Evolutionary conservation across 2,113 vertebrate species (phyloP).

Genomic region (Pteropus alecto): DNA sequence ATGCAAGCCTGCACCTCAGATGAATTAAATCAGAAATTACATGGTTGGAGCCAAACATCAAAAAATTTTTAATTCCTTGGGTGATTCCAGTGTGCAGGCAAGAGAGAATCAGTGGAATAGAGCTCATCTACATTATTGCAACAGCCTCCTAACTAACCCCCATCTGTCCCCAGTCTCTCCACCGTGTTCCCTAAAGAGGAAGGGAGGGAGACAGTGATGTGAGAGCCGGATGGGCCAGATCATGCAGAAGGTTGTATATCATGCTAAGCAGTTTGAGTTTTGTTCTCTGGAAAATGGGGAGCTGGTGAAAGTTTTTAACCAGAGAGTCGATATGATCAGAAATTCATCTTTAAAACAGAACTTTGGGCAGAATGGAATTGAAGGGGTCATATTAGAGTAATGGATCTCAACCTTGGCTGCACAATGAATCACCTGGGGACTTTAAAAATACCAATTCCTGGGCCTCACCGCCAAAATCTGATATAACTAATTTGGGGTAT

Average conservation of each 20-base stretch:
- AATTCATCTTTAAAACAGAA: neutral
- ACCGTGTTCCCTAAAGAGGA: neutral
- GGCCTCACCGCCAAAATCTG: neutral
- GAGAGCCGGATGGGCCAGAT: neutral
- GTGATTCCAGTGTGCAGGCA: neutral
- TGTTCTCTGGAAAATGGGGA: neutral
- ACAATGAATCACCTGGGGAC: neutral
- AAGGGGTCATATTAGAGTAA: neutral
- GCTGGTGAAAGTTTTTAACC: neutral
- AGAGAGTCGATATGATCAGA: neutral
- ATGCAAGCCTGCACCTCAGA: neutral
- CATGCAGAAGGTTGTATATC: neutral
- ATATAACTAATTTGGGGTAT: neutral
- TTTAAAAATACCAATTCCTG: neutral
- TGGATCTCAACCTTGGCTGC: neutral
- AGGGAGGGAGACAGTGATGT: accelerated
- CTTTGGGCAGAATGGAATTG: neutral
- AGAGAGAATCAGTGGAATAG: neutral
- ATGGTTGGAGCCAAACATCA: neutral
- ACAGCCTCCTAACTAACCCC: neutral
- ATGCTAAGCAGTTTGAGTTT: neutral
- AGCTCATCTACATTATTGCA: neutral
- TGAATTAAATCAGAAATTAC: neutral
- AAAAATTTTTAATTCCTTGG: neutral
- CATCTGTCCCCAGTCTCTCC: neutral